phyloP scores from a whole-genome alignment of 2,113 vertebrate species.

The Elanus axillaris region DNA sequence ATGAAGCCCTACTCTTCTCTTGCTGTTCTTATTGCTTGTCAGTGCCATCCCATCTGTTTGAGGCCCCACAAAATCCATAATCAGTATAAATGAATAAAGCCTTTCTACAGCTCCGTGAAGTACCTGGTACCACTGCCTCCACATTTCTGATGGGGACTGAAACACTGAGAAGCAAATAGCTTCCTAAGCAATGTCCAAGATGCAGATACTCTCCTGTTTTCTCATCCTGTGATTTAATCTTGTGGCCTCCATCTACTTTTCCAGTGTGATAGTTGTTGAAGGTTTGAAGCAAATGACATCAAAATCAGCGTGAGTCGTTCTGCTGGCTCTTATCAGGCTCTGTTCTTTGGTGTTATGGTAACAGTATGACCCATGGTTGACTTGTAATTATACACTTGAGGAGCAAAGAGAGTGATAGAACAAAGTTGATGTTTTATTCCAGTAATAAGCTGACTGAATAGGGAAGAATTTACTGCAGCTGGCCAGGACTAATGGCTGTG shows the following conservation, averaged over 20 bases:
- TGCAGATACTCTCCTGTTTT: background rate
- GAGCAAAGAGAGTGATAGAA: background rate
- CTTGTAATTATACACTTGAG: slow-evolving; percentile 48
- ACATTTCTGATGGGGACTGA: background rate
- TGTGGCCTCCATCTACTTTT: background rate
- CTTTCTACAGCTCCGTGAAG: background rate
- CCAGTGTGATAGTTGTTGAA: background rate
- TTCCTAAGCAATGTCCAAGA: background rate
- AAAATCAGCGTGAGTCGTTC: background rate
- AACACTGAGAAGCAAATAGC: background rate
- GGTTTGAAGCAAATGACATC: background rate
- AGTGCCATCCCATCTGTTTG: background rate
- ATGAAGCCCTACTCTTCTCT: background rate
- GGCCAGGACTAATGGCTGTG: background rate
- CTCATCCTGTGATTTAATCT: background rate
- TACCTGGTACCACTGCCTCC: background rate
- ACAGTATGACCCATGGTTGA: background rate
- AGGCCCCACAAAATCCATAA: background rate
- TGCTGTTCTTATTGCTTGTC: background rate
- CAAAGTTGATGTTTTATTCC: slow-evolving; percentile 30
- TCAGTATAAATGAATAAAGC: background rate
- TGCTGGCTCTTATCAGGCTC: background rate
- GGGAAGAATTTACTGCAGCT: slow-evolving; percentile 39
- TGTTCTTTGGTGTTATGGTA: slow-evolving; percentile 34
- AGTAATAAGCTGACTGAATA: slow-evolving; percentile 18